These are phyloP conservation scores for Menidia menidia DNA, from an alignment of 2,797 vertebrate species.

Conservation along the genomic window DNA sequence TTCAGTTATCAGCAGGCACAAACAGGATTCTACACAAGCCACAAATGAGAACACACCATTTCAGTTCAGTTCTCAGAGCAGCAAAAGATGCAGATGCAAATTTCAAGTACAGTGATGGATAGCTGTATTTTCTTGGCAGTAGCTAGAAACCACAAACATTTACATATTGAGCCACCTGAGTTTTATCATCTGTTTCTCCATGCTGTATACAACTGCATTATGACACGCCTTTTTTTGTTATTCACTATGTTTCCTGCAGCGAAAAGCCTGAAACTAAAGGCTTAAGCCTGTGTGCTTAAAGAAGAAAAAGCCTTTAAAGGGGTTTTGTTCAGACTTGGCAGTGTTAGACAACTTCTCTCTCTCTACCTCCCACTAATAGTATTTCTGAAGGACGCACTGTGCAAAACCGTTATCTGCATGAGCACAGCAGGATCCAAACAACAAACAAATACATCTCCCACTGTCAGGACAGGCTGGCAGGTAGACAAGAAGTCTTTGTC, in stretches of 20 bases:
- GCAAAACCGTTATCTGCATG: slow-evolving; percentile 9
- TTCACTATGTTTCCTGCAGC: slow-evolving; percentile 18
- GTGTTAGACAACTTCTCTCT: slow-evolving; percentile 13
- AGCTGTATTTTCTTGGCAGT: slow-evolving; percentile 18
- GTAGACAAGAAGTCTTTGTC: slow-evolving; percentile 5
- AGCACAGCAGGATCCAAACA: not conserved
- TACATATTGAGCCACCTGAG: slow-evolving; percentile 48
- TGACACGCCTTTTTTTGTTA: not conserved
- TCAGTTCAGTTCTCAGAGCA: slow-evolving; percentile 3
- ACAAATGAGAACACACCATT: slow-evolving; percentile 8
- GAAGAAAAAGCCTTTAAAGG: slow-evolving; percentile 11
- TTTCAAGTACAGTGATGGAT: slow-evolving; percentile 51
- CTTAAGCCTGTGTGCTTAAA: slow-evolving; percentile 15
- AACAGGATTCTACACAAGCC: slow-evolving; percentile 15
- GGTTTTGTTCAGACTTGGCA: slow-evolving; percentile 20
- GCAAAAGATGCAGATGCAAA: slow-evolving; percentile 1
- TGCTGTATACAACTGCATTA: slow-evolving; percentile 17
- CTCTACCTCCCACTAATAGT: slow-evolving; percentile 13
- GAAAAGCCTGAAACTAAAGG: slow-evolving; percentile 26
- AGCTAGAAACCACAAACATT: slow-evolving; percentile 6
- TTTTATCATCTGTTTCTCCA: slow-evolving; percentile 12
- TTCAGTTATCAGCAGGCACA: slow-evolving; percentile 15
- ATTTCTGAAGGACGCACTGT: slow-evolving; percentile 1
- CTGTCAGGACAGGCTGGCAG: not conserved
- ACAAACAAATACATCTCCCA: not conserved